Evolutionary conservation across 2,888 invertebrate species (phyloP), one percentile per base, ranked within the genome.

Genomic region (Plagodis pulveraria): DNA sequence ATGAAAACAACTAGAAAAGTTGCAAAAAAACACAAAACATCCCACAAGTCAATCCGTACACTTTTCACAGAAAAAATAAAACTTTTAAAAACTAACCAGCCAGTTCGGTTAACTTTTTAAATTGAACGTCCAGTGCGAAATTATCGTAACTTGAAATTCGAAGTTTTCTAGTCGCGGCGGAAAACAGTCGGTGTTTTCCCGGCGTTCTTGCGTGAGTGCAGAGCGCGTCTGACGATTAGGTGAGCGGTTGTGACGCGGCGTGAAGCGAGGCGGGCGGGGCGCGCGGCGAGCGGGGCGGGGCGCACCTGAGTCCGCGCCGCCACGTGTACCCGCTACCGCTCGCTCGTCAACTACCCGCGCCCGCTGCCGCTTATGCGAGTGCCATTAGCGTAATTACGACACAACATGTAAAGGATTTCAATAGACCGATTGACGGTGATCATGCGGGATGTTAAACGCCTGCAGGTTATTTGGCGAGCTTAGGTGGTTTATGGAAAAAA

Each of bases 161-260:
- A 83, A 86, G 90, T 89, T 83, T 89, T 86, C 83, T 80, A 69
- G 73, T 76, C 89, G 87, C 89, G 87, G 80, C 82, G 90, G 88
- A 90, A 90, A 91, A 87, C 87, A 84, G 81, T 87, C 86, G 87
- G 89, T 60, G 60, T 88, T 91, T 91, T 89, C 89, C 90, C 92
- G 87, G 89, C 90, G 86, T 87, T 87, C 92, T 85, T 80, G 87
- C 91, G 89, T 89, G 90, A 91, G 87, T 91, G 89, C 86, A 86
- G 88, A 84, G 86, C 86, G 87, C 86, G 84, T 85, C 84, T 85
- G 85, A 84, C 85, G 81, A 80, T 74, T 83, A 86, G 85, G 87
- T 86, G 84, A 86, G 83, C 83, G 85, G 79, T 77, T 78, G 76
- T 81, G 82, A 77, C 80, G 81, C 80, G 82, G 79, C 80, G 81